A percentile compares a stretch with the other conserved stretches of the same genome.
These are phyloP conservation scores for Sebastes miniatus DNA, from an alignment of 2,797 vertebrate genomes.

Conservation along the genomic window DNA sequence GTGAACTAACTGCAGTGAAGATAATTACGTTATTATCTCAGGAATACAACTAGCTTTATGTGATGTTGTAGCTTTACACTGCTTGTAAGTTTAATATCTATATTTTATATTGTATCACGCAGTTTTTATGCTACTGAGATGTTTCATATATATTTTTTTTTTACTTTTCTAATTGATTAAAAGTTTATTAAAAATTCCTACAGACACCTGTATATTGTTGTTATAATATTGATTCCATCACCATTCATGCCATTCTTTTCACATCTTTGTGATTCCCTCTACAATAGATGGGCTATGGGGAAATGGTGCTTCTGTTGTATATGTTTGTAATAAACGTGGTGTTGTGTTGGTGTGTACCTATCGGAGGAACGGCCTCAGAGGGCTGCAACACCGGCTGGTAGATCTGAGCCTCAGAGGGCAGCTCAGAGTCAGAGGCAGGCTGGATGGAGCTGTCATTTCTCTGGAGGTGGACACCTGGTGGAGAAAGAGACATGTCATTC, in stretches of 20 bases:
- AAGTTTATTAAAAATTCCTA: background rate
- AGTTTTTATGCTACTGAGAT: background rate
- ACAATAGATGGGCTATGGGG: background rate
- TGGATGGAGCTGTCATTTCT: background rate
- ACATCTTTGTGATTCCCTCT: background rate
- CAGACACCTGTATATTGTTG: background rate
- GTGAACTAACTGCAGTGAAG: background rate
- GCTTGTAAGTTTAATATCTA: no score
- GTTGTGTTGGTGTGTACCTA: slow-evolving; percentile 34
- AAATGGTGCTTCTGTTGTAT: background rate
- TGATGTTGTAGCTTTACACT: background rate
- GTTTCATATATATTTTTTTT: background rate
- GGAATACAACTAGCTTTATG: background rate
- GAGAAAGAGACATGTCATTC: slow-evolving; percentile 2
- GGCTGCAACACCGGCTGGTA: slow-evolving; percentile 55
- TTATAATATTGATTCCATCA: background rate
- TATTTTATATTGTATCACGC: background rate
- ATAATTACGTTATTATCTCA: background rate
- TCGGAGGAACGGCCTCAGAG: slow-evolving; percentile 49
- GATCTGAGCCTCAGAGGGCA: background rate
- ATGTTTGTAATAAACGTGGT: background rate
- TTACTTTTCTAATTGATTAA: background rate
- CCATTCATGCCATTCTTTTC: background rate
- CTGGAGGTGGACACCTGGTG: slow-evolving; percentile 43
- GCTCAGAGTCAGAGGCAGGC: background rate